Evolutionary conservation across 2,888 invertebrate genomes (phyloP), one percentile per base, ranked within the genome.

Genomic region (Leptopilina drosophilae): DNA sequence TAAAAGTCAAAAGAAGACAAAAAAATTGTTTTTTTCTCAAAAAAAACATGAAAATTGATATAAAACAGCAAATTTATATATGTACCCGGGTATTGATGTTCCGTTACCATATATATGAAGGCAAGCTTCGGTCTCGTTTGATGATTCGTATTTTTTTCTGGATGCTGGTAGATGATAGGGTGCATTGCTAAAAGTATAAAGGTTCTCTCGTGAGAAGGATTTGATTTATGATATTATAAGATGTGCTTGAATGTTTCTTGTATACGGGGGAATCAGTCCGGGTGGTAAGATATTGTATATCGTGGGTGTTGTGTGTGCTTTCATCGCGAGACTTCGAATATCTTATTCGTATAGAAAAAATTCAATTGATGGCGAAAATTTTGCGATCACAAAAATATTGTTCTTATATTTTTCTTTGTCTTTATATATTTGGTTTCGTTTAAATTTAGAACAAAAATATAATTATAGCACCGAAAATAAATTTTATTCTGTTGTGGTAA

Each of bases 271-370:
- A 53, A 56, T 73, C 73, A 73, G 53, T 53, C 73, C 73, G 73
- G 73, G 73, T 73, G 73, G 73, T 73, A 73, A 73, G 33, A 73
- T 73, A 73, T 73, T 8, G 53, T 56, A 73, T 73, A 73, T 73
- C n/a, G 53, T 56, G 73, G 53, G 49, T 69, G 69, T 49, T 69
- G 46, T 49, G 46, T 49, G 49, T 69, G 53, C 53, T 56, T 73
- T 73, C 56, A 56, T 53, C 56, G 49, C 49, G 73, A 73, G 73
- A 73, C 56, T 73, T 73, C 53, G 53, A 73, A 73, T 73, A 73
- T 73, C 73, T 73, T 53, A 73, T 26, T 69, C 53, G 26, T 12
- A 49, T 33, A 73, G 53, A 53, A 56, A 33, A 26, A 33, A 53
- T 33, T 33, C 56, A 26, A 33, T 73, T 73, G 73, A 53, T 56